phyloP scores from a whole-genome alignment of 2,113 vertebrate species.

The Agapornis roseicollis region DNA sequence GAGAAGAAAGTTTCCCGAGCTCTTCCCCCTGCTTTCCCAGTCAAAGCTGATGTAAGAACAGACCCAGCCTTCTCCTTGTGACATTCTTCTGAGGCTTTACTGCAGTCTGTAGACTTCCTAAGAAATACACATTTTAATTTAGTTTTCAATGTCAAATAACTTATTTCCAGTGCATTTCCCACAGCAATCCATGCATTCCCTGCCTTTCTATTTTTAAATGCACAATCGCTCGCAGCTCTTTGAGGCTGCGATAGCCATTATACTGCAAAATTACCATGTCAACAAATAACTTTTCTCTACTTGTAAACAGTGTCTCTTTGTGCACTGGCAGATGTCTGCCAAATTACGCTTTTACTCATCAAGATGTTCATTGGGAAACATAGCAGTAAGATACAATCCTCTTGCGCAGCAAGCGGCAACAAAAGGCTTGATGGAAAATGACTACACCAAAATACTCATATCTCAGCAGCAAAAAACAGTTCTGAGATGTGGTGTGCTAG shows the following conservation, averaged over 20 bases:
- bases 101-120: background rate
- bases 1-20: background rate
- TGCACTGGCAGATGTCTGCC: slow-evolving; percentile 29
- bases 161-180: slow-evolving; percentile 21
- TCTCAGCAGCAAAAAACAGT: slow-evolving; percentile 13
- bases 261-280: slow-evolving; percentile 45
- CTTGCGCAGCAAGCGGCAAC: background rate
- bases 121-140: slow-evolving; percentile 13
- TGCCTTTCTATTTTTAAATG: background rate
- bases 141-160: slow-evolving; percentile 31
- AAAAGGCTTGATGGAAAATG: slow-evolving; percentile 38
- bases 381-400: background rate
- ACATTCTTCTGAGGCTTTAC: background rate
- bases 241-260: slow-evolving; percentile 6
- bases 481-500: background rate
- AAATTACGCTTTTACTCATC: background rate
- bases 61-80: background rate
- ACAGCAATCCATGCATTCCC: slow-evolving; percentile 9
- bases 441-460: slow-evolving; percentile 35
- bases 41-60: background rate
- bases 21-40: background rate
- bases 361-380: slow-evolving; percentile 15
- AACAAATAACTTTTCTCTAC: slow-evolving; percentile 44
- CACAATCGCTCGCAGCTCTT: background rate
- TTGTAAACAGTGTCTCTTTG: slow-evolving; percentile 39